A percentile compares a stretch with the other conserved stretches of the same genome.
phyloP scores from a whole-genome alignment of 2,888 invertebrate genomes.

The Oxyscelio sp. region DNA sequence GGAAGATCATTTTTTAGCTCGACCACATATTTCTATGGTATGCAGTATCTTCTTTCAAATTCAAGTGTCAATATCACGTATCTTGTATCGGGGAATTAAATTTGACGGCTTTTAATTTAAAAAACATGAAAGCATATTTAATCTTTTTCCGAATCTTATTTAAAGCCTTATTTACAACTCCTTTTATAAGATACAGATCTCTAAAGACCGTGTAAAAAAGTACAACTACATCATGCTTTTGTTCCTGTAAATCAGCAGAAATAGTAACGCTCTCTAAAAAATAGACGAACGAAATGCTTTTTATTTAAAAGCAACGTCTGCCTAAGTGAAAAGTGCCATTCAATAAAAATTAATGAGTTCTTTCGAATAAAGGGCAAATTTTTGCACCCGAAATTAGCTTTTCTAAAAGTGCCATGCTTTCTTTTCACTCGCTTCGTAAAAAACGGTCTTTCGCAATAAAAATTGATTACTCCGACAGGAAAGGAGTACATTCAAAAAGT shows the following conservation, averaged over 20 bases:
- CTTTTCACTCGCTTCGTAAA: not conserved
- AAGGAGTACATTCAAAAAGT: not conserved
- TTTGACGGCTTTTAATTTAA: too few species aligned
- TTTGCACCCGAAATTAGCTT: slow-evolving; percentile 27
- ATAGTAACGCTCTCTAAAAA: slow-evolving; percentile 1
- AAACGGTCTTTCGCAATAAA: not conserved
- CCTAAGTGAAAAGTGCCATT: slow-evolving; percentile 53
- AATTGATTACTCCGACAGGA: not conserved
- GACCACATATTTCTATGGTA: too few species aligned
- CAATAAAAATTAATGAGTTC: slow-evolving; percentile 53
- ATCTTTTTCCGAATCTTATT: too few species aligned
- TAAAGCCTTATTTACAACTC: too few species aligned
- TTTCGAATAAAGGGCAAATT: slow-evolving; percentile 11
- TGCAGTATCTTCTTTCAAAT: too few species aligned
- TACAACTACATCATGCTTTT: not conserved
- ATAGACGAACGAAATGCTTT: slow-evolving; percentile 7
- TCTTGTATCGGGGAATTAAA: too few species aligned
- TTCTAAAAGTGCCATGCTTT: slow-evolving; percentile 5
- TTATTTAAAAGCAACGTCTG: slow-evolving; percentile 20
- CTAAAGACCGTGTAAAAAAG: not conserved
- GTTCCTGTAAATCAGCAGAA: not conserved
- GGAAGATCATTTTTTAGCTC: too few species aligned
- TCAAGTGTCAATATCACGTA: too few species aligned
- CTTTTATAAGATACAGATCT: not conserved
- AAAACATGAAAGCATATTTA: too few species aligned